Evolutionary conservation across 1,140 invertebrate species (phyloP).

Genomic region (Euwallacea fornicatus): DNA sequence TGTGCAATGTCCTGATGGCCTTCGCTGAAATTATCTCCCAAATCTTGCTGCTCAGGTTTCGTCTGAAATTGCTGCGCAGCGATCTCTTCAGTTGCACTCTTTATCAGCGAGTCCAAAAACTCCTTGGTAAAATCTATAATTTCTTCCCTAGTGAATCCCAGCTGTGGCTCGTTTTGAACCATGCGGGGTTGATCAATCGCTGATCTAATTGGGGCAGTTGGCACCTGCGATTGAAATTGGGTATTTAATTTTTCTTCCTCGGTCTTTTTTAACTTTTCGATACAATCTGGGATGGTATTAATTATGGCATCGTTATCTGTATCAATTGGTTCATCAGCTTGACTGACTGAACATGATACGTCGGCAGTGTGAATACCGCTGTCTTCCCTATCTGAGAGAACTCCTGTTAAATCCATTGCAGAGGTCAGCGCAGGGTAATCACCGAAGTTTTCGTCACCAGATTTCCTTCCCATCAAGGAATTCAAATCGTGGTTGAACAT

Average conservation of each 20-base stretch:
- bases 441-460: constrained; percentile 51
- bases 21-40: too few species aligned
- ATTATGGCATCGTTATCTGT: constrained; percentile 35
- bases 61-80: not conserved
- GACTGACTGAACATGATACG: constrained; percentile 74
- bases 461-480: constrained; percentile 46
- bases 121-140: constrained; percentile 35
- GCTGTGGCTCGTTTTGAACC: not conserved
- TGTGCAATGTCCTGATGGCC: too few species aligned
- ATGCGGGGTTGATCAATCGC: not conserved
- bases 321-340: constrained; percentile 67
- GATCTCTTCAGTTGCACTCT: constrained; percentile 38
- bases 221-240: not conserved
- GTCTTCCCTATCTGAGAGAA: constrained; percentile 74
- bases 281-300: constrained; percentile 43
- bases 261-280: constrained; percentile 45
- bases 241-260: constrained; percentile 35
- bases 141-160: constrained; percentile 21
- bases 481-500: constrained; percentile 48
- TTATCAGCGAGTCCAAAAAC: constrained; percentile 31
- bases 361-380: constrained; percentile 80
- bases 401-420: constrained; percentile 56
- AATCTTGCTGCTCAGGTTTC: too few species aligned
- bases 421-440: constrained; percentile 60
- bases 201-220: not conserved